Evolutionary conservation across 2,797 vertebrate species (phyloP).

Genomic region (Ctenopoma kingsleyae): DNA sequence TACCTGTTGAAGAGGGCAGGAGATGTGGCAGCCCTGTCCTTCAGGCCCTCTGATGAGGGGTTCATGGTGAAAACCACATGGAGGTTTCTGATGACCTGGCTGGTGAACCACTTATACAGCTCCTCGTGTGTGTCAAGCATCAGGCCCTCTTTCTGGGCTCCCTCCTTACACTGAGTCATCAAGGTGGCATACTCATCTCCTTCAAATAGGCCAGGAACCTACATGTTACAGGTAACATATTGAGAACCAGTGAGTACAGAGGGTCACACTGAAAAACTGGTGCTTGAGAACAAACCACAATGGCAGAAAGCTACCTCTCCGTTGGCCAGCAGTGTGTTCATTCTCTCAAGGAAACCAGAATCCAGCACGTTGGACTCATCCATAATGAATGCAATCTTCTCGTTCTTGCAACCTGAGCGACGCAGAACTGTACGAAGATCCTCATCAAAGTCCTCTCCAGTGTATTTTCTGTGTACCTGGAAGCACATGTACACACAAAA

Average conservation of each 20-base stretch:
- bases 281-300: rapidly evolving
- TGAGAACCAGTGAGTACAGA: neutral
- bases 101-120: conserved; percentile 99
- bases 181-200: conserved; percentile 97
- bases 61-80: conserved; percentile 99
- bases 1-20: conserved; percentile 99
- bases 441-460: conserved; percentile 98
- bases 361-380: conserved; percentile 98
- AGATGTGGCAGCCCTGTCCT: conserved; percentile 97
- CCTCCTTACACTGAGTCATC: conserved; percentile 99
- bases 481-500: neutral
- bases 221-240: neutral
- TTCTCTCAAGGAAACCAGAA: conserved; percentile 97
- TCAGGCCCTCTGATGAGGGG: conserved; percentile 96
- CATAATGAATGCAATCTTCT: conserved; percentile 99
- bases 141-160: conserved; percentile 97
- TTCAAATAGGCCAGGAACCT: conserved; percentile 99
- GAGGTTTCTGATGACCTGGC: conserved; percentile 98
- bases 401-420: conserved; percentile 97
- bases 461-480: conserved; percentile 98
- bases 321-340: conserved; percentile 98
- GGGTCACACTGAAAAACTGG: neutral
- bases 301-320: conserved; percentile 89
- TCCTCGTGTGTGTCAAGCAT: conserved; percentile 99
- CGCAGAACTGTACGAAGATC: conserved; percentile 95